phyloP scores from a whole-genome alignment of 2,797 vertebrate genomes.

The Mormyrus proboscirostris region DNA sequence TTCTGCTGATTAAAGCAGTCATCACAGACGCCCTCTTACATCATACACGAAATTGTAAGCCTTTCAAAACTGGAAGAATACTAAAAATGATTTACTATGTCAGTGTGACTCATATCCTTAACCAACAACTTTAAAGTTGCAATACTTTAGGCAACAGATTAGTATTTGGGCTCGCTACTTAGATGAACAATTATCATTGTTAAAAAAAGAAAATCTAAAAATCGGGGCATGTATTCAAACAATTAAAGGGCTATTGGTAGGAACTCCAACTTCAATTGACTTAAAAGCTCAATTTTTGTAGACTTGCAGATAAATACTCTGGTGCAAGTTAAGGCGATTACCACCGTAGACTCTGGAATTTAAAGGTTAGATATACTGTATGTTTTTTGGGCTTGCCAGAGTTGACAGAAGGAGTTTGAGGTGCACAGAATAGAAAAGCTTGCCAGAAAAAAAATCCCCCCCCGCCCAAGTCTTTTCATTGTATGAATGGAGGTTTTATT shows the following conservation, averaged over 20 bases:
- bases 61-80: not conserved
- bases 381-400: not conserved
- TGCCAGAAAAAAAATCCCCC: not conserved
- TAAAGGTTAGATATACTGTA: not conserved
- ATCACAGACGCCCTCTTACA: not conserved
- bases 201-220: not conserved
- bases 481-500: not conserved
- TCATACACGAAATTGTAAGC: not conserved
- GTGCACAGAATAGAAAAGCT: not conserved
- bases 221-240: not conserved
- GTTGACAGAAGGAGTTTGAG: not conserved
- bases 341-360: not conserved
- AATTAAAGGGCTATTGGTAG: not conserved
- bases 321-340: slow-evolving; percentile 3
- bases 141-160: not conserved
- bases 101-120: not conserved
- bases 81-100: not conserved
- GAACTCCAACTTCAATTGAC: not conserved
- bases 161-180: not conserved
- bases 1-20: not conserved
- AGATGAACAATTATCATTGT: not conserved
- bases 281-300: slow-evolving; percentile 1
- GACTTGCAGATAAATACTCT: not conserved
- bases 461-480: slow-evolving; percentile 13
- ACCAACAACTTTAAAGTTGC: not conserved